phyloP scores from a whole-genome alignment of 1,140 invertebrate species.

The Chymomyza costata region DNA sequence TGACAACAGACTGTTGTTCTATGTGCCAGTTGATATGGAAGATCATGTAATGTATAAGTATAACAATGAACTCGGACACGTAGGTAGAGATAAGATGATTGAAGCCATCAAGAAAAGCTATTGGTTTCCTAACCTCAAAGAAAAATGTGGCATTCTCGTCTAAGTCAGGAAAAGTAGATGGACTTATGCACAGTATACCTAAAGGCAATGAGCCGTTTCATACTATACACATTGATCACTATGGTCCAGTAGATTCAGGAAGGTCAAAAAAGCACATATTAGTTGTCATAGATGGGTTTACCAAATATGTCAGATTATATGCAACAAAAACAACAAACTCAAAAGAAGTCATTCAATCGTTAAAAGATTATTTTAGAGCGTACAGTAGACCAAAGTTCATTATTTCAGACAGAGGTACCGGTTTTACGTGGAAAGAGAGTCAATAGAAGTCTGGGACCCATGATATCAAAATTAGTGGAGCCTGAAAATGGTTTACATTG shows the following conservation, averaged over 20 bases:
- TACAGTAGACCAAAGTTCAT: constrained; percentile 38
- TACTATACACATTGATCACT: constrained; percentile 52
- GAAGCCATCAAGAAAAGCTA: constrained; percentile 28
- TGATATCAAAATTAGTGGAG: constrained; percentile 27
- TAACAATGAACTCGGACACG: constrained; percentile 46
- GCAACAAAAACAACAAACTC: constrained; percentile 26
- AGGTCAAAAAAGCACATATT: constrained; percentile 74
- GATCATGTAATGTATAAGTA: constrained; percentile 25
- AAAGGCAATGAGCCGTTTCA: constrained; percentile 50
- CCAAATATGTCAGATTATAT: constrained; percentile 26
- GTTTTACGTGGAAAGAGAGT: constrained; percentile 44
- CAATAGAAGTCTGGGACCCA: constrained; percentile 33
- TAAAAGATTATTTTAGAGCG: constrained; percentile 28
- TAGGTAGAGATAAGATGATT: constrained; percentile 35
- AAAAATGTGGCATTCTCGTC: constrained; percentile 41
- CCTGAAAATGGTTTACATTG: constrained; percentile 16
- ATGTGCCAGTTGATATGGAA: constrained; percentile 39
- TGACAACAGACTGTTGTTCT: constrained; percentile 40
- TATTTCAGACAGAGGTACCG: constrained; percentile 49
- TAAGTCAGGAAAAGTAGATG: constrained; percentile 29
- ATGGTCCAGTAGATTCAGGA: constrained; percentile 59
- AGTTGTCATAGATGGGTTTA: constrained; percentile 70
- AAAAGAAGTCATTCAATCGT: constrained; percentile 43
- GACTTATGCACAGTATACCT: constrained; percentile 43
- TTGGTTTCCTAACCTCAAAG: constrained; percentile 49